A percentile compares a stretch with the other conserved stretches of the same genome.
Evolutionary conservation across 2,888 invertebrate genomes (phyloP).

Genomic region (Laspeyria flexula): DNA sequence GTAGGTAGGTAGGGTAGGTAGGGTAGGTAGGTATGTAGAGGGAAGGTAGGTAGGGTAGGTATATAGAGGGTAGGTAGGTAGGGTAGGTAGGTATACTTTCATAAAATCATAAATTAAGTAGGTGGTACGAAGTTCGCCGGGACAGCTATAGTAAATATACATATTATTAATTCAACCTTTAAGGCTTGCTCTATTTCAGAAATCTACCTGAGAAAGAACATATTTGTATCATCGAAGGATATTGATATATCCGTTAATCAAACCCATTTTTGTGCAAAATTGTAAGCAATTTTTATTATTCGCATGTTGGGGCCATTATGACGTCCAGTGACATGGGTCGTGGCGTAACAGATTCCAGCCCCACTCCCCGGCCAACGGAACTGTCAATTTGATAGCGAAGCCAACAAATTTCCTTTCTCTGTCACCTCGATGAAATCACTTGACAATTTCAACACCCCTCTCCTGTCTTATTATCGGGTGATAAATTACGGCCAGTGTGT

Average conservation of each 20-base stretch:
- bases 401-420: conserved; percentile 65
- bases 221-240: conserved; percentile 36
- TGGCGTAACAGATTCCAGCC: conserved; percentile 67
- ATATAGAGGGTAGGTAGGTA: too few relatives aligned
- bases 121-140: too few relatives aligned
- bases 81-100: too few relatives aligned
- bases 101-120: too few relatives aligned
- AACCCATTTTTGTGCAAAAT: conserved; percentile 54
- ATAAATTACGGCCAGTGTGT: conserved; percentile 51
- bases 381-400: conserved; percentile 76
- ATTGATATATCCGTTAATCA: conserved; percentile 61
- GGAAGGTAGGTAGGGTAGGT: too few relatives aligned
- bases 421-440: conserved; percentile 67
- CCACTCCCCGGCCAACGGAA: conserved; percentile 65
- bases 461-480: conserved; percentile 52
- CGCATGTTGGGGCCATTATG: conserved; percentile 69
- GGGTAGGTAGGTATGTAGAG: too few relatives aligned
- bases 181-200: neutral
- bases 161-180: too few relatives aligned
- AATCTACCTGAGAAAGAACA: neutral
- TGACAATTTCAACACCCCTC: conserved; percentile 54
- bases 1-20: too few relatives aligned
- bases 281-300: conserved; percentile 66
- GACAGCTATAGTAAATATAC: too few relatives aligned
- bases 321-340: conserved; percentile 75